These are phyloP conservation scores for Eremobia ochroleuca DNA, from an alignment of 2,888 invertebrate genomes.

Conservation along the genomic window DNA sequence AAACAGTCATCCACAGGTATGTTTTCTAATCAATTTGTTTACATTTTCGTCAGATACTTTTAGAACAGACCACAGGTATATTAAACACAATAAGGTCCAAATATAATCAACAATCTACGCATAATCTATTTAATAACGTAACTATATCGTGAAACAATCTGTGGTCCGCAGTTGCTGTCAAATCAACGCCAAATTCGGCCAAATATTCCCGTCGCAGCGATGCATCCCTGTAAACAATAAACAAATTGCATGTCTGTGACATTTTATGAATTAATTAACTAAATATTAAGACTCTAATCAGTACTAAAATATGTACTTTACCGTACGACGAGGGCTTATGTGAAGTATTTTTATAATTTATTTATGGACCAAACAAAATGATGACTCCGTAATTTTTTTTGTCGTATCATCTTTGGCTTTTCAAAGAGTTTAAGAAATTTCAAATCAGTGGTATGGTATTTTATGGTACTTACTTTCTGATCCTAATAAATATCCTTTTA, in stretches of 20 bases:
- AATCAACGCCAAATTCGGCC: constrained; percentile 23
- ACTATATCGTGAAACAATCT: background rate
- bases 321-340: background rate
- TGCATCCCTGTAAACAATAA: constrained; percentile 42
- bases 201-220: constrained; percentile 15
- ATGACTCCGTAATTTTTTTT: background rate
- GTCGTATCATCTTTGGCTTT: background rate
- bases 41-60: too few relatives aligned
- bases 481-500: background rate
- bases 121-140: background rate
- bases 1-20: too few relatives aligned
- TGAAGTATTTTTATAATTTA: background rate
- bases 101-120: background rate
- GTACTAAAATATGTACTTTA: constrained; percentile 2
- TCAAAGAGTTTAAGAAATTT: background rate
- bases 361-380: background rate
- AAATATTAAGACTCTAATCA: background rate
- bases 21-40: too few relatives aligned
- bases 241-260: constrained; percentile 44
- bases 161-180: constrained; percentile 25
- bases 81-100: background rate
- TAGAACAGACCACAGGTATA: too few relatives aligned
- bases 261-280: constrained; percentile 39
- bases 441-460: constrained; percentile 16
- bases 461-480: constrained; percentile 18